Conservation (phyloP, 2,797 vertebrate species). For the Mus caroli region DNA sequence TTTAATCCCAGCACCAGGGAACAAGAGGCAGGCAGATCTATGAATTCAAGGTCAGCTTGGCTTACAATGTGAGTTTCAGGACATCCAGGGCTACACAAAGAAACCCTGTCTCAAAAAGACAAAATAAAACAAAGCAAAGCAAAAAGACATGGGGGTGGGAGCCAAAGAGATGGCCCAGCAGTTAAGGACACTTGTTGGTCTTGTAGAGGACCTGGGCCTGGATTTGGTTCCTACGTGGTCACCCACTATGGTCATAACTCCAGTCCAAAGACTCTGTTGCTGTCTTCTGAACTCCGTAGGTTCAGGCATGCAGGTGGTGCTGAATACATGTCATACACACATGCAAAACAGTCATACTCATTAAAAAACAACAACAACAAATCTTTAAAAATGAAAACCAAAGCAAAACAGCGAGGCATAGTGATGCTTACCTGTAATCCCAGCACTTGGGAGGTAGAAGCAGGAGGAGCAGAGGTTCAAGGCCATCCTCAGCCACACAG, state of each 20-base stretch:
- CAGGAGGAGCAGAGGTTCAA: not conserved
- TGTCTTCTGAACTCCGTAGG: not conserved
- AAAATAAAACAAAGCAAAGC: not conserved
- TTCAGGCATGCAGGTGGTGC: not conserved
- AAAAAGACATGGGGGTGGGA: not conserved
- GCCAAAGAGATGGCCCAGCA: not conserved
- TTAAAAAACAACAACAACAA: no score
- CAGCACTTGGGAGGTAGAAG: not conserved
- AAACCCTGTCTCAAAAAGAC: not conserved
- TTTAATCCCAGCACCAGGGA: not conserved
- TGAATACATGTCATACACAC: not conserved
- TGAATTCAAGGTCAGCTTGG: not conserved
- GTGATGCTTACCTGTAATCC: not conserved
- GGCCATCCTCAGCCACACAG: not conserved
- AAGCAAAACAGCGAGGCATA: not conserved
- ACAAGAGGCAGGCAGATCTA: not conserved
- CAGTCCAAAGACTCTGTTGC: not conserved
- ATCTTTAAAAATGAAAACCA: not conserved
- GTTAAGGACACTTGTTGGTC: not conserved
- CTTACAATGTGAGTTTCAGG: not conserved
- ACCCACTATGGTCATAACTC: not conserved
- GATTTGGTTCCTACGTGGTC: no score
- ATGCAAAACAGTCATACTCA: not conserved
- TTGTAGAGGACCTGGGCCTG: not conserved
- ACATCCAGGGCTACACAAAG: not conserved